Evolutionary conservation across 2,113 vertebrate genomes (phyloP), one percentile per base, ranked within the genome.

Genomic region (Carassius auratus): DNA sequence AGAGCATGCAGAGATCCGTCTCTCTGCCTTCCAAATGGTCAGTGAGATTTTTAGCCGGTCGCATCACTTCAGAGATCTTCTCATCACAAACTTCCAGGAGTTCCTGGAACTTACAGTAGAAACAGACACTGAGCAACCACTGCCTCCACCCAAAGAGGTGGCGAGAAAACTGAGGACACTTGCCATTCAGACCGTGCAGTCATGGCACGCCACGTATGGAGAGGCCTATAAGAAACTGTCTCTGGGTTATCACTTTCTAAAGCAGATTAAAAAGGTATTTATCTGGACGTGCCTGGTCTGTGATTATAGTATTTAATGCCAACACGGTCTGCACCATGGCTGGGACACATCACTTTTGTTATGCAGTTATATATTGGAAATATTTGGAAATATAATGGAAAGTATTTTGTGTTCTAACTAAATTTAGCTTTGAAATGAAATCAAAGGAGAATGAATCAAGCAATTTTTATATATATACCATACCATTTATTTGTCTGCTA

Each of bases 41-140:
- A 87, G 88, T 0, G 96, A 97, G 90, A 91, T 99, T 42, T 99
- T 99, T 71, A 0, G 90, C 79, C 93, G 97, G 1, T 99, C 98
- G 0, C 97, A 99, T 88, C 94, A 92, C 3, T 98, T 99, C 92
- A 92, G 98, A 76, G 88, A 81, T 0, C 92, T 97, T 14, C 85
- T 99, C 0, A 92, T 99, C 61, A 92, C 95, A 45, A 93, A 96
- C 91, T 95, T 99, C 83, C 98, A 99, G 93, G 96, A 97, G 76
- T 95, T 98, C 48, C 88, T 99, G 93, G 97, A 97, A 91, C 93
- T 99, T 62, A 98, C 97, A 0, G 93, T 99, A 21, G 98, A 97
- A 83, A 98, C 93, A 0, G 94, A 99, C 82, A 90, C 92, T 0
- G 95, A 96, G 13, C 96, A 94, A 89, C 98, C 97, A 4, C 94